Evolutionary conservation across 2,888 invertebrate genomes (phyloP), one percentile per base, ranked within the genome.

Genomic region (Hydriomena furcata): DNA sequence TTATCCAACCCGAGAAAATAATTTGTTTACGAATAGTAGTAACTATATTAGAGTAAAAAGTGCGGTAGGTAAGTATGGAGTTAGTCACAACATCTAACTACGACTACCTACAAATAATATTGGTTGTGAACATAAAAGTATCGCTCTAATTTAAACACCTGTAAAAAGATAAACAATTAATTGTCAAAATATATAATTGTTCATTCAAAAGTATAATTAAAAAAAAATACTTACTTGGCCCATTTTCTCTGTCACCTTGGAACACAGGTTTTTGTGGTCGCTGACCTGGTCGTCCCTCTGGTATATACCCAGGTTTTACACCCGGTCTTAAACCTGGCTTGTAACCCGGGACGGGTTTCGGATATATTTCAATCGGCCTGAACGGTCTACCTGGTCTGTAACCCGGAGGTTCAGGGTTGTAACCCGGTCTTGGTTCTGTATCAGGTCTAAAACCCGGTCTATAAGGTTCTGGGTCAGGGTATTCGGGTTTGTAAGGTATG

Each of bases 211-310:
- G 17, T 17, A 24, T 5, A 6, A 27, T 4, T 7, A 24, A 10
- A 17, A 27, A 20, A 27, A 3, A 10, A 1, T 17, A 77, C 82
- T 78, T 65, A 84, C 84, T 70, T 25, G 75, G 66, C 40, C 71
- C 78, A 38, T 71, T 76, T 41, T 73, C 75, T 53, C 76, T 74
- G 40, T 81, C 79, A 13, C 71, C 71, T 38, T 67, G 67, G 40
- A 63, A 66, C 1, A 65, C 64, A 0, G 79, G 79, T 51, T 60
- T 70, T 7, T 50, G 54, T 5, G 67, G 63, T 7, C 55, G 32
- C 13, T 58, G 52, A 23, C 7, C 20, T 11, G 65, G 63, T 34
- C 48, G 52, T 20, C 44, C 56, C 6, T 52, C 46, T 1, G 48
- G 60, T n/a, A 58, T 54, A 20, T 54, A 63, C n/a, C 56, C 58